A percentile compares a stretch with the other conserved stretches of the same genome.
Evolutionary conservation across 2,797 vertebrate species (phyloP).

Genomic region (Myotis findleyi): DNA sequence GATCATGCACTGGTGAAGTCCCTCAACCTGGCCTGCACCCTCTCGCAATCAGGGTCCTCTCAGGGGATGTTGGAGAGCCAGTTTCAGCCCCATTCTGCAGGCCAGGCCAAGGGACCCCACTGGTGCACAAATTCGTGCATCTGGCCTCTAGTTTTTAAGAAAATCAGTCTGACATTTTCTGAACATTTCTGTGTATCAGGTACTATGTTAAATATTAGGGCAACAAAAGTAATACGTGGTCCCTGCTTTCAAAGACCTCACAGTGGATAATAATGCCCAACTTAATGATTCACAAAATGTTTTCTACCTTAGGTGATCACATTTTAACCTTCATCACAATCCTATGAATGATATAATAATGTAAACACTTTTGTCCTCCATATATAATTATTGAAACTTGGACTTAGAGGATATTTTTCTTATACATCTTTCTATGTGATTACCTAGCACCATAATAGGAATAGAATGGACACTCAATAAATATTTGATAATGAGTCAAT

Average conservation of each 20-base stretch:
- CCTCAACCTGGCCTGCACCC: too few species aligned
- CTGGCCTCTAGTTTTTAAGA: not conserved
- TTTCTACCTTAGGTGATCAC: conserved; percentile 1
- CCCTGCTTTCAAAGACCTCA: not conserved
- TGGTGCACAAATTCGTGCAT: too few species aligned
- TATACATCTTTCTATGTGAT: not conserved
- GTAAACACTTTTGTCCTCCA: not conserved
- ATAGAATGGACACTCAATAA: conserved; percentile 29
- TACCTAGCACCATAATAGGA: not conserved
- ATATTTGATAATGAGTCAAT: conserved; percentile 54
- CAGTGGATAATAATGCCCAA: not conserved
- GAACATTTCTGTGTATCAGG: not conserved
- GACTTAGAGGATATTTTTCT: not conserved
- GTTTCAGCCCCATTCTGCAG: too few species aligned
- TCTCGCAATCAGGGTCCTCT: too few species aligned
- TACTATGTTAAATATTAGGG: not conserved
- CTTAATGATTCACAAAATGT: not conserved
- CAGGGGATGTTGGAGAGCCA: too few species aligned
- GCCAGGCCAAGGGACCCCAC: too few species aligned
- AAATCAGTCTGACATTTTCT: conserved; percentile 22
- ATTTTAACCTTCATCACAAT: not conserved
- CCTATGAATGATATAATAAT: conserved; percentile 29
- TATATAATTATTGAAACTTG: not conserved
- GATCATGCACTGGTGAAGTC: too few species aligned
- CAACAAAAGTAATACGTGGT: not conserved